A percentile compares a stretch with the other conserved stretches of the same genome.
These are phyloP conservation scores for Lepus americanus DNA, from an alignment of 2,113 vertebrate genomes.

Conservation along the genomic window DNA sequence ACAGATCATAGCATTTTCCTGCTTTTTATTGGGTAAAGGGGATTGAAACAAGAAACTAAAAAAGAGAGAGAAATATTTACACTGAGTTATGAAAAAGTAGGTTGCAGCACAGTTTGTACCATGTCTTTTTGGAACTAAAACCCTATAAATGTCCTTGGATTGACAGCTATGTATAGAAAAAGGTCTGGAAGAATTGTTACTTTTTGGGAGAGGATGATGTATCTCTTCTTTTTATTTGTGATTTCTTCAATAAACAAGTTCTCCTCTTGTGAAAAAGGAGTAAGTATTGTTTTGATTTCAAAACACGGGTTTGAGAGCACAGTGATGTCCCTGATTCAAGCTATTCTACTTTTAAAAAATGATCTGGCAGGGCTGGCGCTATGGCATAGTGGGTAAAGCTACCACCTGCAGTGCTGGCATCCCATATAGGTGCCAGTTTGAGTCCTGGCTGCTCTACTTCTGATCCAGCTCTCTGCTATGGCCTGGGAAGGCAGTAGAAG, in stretches of 20 bases:
- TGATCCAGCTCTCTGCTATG: no score
- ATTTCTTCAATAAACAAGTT: background rate
- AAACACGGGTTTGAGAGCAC: background rate
- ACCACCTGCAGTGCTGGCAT: no score
- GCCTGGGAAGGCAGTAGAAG: no score
- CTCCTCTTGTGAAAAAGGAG: background rate
- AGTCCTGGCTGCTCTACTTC: no score
- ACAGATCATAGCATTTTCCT: background rate
- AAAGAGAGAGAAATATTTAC: background rate
- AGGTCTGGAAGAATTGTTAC: background rate
- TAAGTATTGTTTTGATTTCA: background rate
- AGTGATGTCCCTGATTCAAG: background rate
- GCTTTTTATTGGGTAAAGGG: background rate
- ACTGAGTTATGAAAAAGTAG: background rate
- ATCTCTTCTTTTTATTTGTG: background rate
- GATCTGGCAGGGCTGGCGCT: no score
- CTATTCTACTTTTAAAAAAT: background rate
- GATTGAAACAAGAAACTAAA: background rate
- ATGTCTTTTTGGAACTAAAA: constrained; percentile 24
- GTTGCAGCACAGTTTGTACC: constrained; percentile 29
- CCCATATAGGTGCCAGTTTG: no score
- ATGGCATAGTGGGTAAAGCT: no score
- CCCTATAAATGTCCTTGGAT: background rate
- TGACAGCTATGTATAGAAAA: background rate
- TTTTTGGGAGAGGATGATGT: background rate